Conservation (phyloP, 2,797 vertebrate genomes). For the Hozukius guyotensis region DNA sequence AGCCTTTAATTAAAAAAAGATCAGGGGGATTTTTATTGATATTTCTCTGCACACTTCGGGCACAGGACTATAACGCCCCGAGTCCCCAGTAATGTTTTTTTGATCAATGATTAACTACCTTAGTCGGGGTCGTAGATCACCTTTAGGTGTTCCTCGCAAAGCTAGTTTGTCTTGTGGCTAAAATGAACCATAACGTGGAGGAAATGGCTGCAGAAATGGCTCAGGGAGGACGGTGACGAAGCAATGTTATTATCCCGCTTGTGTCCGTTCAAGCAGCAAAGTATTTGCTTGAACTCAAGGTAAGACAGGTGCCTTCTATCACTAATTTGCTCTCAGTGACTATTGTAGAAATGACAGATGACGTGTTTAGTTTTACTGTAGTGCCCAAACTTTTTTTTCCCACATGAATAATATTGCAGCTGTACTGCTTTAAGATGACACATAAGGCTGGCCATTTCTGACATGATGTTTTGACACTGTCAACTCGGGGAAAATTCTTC, state of each 20-base stretch:
- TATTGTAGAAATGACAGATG: constrained; percentile 41
- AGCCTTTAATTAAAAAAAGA: constrained; percentile 65
- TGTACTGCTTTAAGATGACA: constrained; percentile 72
- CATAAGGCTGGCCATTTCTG: constrained; percentile 64
- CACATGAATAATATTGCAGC: constrained; percentile 57
- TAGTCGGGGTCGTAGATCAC: constrained; percentile 69
- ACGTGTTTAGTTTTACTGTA: constrained; percentile 22
- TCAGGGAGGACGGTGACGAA: constrained; percentile 56
- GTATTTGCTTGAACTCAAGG: constrained; percentile 47
- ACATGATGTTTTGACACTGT: constrained; percentile 78
- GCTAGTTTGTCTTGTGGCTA: constrained; percentile 59
- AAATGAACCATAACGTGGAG: constrained; percentile 50
- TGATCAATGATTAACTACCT: constrained; percentile 79
- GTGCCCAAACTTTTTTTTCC: constrained; percentile 47
- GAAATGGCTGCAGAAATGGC: constrained; percentile 60
- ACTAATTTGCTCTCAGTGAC: constrained; percentile 58
- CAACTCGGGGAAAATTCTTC: constrained; percentile 68
- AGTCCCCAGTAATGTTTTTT: constrained; percentile 65
- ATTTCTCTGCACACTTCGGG: constrained; percentile 68
- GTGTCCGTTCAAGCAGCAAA: constrained; percentile 56
- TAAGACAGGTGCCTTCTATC: constrained; percentile 51
- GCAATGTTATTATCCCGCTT: constrained; percentile 56
- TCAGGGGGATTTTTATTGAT: constrained; percentile 69
- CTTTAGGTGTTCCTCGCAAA: constrained; percentile 65
- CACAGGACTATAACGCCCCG: constrained; percentile 44